These are phyloP conservation scores for Cephus rjabovi DNA, from an alignment of 2,888 invertebrate species.

Conservation along the genomic window DNA sequence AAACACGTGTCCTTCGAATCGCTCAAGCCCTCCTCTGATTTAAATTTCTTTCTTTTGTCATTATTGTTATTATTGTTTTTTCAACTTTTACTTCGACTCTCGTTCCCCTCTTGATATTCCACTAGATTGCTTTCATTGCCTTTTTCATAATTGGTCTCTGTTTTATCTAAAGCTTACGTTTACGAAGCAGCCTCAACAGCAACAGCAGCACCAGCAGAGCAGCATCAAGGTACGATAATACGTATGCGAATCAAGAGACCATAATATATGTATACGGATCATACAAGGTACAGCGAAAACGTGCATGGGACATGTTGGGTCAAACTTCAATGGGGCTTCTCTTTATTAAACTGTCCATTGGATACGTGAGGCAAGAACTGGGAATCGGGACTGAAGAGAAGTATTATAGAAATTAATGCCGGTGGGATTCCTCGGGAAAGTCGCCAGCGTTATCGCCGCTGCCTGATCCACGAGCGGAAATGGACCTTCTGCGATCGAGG, in stretches of 20 bases:
- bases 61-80: no score
- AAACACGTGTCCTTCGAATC: no score
- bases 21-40: no score
- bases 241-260: conserved; percentile 24
- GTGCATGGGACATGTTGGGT: conserved; percentile 51
- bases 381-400: background rate
- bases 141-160: conserved; percentile 21
- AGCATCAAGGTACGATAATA: conserved; percentile 15
- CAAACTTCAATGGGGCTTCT: no score
- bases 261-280: conserved; percentile 44
- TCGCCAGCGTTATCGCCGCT: conserved; percentile 16
- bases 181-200: conserved; percentile 36
- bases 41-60: no score
- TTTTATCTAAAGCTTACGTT: conserved; percentile 58
- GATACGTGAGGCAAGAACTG: no score
- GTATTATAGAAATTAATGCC: background rate
- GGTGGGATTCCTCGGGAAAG: conserved; percentile 1
- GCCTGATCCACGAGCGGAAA: conserved; percentile 35
- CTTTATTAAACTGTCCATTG: no score
- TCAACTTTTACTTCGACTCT: no score
- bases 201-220: conserved; percentile 57
- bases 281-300: conserved; percentile 61
- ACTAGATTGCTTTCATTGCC: conserved; percentile 21
- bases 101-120: no score
- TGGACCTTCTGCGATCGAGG: conserved; percentile 61